Conservation (phyloP, 2,888 invertebrate genomes). For the Laothoe populi region DNA sequence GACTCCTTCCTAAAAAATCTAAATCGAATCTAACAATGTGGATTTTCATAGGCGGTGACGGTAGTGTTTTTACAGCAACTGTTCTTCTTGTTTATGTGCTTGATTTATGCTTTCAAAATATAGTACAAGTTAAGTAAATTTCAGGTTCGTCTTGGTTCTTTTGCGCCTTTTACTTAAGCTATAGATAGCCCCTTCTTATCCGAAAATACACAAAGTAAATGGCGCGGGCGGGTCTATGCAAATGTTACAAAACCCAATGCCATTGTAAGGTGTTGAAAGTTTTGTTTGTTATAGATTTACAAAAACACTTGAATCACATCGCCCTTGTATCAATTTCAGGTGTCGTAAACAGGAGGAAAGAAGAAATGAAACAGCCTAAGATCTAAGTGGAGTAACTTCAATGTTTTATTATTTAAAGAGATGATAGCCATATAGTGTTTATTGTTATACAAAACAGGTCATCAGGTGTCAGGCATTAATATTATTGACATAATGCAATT, state of each 20-base stretch:
- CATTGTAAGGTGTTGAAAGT: constrained; percentile 52
- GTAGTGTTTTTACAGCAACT: no score
- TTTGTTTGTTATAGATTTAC: constrained; percentile 43
- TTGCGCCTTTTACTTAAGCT: not conserved
- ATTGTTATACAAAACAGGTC: not conserved
- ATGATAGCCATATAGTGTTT: not conserved
- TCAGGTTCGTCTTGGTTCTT: not conserved
- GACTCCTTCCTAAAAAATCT: no score
- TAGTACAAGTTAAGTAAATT: not conserved
- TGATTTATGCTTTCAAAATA: no score
- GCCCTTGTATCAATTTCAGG: constrained; percentile 40
- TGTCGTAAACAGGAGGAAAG: constrained; percentile 20
- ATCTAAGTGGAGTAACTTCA: constrained; percentile 1
- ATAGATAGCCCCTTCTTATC: not conserved
- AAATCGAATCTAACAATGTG: no score
- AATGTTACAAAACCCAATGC: constrained; percentile 54
- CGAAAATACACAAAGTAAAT: constrained; percentile 28
- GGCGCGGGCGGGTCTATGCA: constrained; percentile 37
- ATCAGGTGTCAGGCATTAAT: no score
- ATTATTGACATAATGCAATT: not conserved
- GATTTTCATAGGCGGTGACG: no score
- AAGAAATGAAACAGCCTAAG: constrained; percentile 11
- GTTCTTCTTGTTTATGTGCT: no score
- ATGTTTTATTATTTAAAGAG: not conserved
- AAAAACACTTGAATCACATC: constrained; percentile 34